Percentiles rank a stretch among this genome's conserved stretches.
phyloP scores from a whole-genome alignment of 2,888 invertebrate genomes.

The Tortricodes alternella region DNA sequence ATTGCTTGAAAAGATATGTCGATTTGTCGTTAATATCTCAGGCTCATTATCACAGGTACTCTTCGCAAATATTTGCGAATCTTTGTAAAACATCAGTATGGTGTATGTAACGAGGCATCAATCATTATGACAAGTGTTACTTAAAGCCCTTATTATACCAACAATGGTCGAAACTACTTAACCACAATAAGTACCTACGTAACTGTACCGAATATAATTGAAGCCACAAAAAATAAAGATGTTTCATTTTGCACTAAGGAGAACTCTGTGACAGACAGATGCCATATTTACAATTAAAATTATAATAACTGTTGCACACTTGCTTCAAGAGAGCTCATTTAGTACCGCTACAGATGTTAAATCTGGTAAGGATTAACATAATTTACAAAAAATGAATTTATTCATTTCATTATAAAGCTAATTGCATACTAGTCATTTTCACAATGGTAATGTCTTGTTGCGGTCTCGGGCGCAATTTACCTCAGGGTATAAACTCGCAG shows the following conservation, averaged over 20 bases:
- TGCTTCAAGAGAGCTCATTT: neutral
- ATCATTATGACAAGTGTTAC: slow-evolving; percentile 40
- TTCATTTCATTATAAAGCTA: slow-evolving; percentile 44
- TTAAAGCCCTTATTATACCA: slow-evolving; percentile 39
- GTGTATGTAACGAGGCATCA: neutral
- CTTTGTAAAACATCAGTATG: neutral
- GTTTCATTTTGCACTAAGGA: neutral
- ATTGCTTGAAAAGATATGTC: neutral
- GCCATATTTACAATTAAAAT: slow-evolving; percentile 13
- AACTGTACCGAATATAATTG: slow-evolving; percentile 59
- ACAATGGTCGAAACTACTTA: slow-evolving; percentile 47
- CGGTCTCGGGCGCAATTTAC: slow-evolving; percentile 70
- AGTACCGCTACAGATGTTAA: slow-evolving; percentile 21
- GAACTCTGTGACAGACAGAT: neutral
- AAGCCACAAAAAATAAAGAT: slow-evolving; percentile 50
- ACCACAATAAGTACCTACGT: slow-evolving; percentile 51
- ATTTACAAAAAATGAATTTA: slow-evolving; percentile 24
- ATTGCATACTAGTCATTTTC: slow-evolving; percentile 37
- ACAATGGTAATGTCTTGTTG: slow-evolving; percentile 46
- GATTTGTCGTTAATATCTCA: neutral
- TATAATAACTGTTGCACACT: slow-evolving; percentile 3
- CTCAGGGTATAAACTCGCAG: slow-evolving; percentile 62
- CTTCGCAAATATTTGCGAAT: neutral
- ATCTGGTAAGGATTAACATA: slow-evolving; percentile 19
- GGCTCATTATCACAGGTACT: neutral